phyloP scores from a whole-genome alignment of 2,113 vertebrate species.

The Notarius lentiginosus region DNA sequence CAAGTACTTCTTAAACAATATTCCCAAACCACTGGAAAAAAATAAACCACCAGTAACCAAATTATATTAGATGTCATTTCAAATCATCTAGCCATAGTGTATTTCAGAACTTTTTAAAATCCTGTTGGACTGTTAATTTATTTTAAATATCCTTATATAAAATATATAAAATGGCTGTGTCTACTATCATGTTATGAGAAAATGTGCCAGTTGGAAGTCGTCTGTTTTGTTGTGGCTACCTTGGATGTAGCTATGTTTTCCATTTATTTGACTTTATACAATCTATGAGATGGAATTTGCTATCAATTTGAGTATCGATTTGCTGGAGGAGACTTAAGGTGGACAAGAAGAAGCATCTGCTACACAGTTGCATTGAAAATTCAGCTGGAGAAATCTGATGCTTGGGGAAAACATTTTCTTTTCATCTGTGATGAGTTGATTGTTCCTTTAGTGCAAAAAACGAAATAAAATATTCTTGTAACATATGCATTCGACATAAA shows the following conservation, averaged over 20 bases:
- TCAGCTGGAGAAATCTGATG: not conserved
- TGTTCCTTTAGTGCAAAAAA: not conserved
- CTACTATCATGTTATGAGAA: not conserved
- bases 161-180: not conserved
- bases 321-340: not conserved
- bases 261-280: not conserved
- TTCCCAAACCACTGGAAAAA: not conserved
- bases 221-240: not conserved
- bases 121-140: not conserved
- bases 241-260: not conserved
- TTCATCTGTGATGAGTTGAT: not conserved
- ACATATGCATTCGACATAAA: not conserved
- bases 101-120: not conserved
- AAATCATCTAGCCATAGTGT: not conserved
- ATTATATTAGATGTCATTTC: not conserved
- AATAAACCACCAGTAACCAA: not conserved
- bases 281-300: not conserved
- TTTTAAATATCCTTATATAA: not conserved
- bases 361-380: constrained; percentile 15
- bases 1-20: not conserved
- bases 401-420: not conserved
- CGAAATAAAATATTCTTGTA: not conserved
- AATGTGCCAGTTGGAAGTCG: constrained; percentile 11
- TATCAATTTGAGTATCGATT: not conserved
- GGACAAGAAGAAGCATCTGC: constrained; percentile 19